Conservation (phyloP, 2,113 vertebrate species). For the Phalacrocorax carbo region DNA sequence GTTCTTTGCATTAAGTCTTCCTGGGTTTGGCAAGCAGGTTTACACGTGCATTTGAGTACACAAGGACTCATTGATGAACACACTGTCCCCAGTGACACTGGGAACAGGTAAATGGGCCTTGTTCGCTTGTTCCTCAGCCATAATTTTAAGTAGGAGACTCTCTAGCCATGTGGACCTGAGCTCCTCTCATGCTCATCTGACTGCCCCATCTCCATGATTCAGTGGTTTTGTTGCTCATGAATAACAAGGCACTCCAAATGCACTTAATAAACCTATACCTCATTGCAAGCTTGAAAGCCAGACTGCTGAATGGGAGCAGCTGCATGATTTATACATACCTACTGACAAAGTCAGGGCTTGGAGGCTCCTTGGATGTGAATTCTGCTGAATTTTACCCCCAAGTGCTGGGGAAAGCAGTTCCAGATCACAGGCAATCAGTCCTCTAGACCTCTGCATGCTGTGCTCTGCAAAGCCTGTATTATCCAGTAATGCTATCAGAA, state of each 20-base stretch:
- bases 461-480: neutral
- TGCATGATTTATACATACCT: neutral
- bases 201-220: neutral
- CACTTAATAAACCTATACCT: neutral
- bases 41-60: neutral
- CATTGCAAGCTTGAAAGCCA: neutral
- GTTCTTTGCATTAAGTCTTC: neutral
- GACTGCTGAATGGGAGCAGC: neutral
- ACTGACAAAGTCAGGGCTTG: neutral
- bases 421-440: neutral
- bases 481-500: neutral
- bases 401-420: neutral
- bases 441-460: neutral
- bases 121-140: neutral
- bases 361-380: neutral
- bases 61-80: neutral
- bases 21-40: neutral
- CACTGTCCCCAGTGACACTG: neutral
- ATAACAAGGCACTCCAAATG: neutral
- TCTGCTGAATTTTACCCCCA: neutral
- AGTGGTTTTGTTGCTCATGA: neutral
- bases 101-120: neutral
- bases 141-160: neutral
- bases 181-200: neutral
- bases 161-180: neutral